These are phyloP conservation scores for Brachynemurus nebulosus DNA, from an alignment of 2,888 invertebrate genomes.

Conservation along the genomic window DNA sequence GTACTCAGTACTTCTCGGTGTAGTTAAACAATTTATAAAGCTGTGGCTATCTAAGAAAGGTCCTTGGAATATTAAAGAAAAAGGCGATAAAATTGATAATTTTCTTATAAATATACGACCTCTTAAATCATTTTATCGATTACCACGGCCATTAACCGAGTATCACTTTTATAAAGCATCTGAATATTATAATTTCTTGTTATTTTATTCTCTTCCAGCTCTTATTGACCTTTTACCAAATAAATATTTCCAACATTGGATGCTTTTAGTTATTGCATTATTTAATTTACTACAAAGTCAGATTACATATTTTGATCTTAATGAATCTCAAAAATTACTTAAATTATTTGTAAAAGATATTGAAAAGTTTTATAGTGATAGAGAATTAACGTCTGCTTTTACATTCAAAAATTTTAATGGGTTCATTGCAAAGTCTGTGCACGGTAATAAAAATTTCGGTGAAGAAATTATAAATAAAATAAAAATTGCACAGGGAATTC, in stretches of 20 bases:
- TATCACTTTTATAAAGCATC: conserved; percentile 17
- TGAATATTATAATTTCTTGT: conserved; percentile 15
- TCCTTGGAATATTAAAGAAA: conserved; percentile 15
- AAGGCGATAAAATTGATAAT: conserved; percentile 11
- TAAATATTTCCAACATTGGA: conserved; percentile 18
- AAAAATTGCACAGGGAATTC: conserved; percentile 15
- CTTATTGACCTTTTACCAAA: conserved; percentile 14
- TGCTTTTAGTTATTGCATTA: conserved; percentile 15
- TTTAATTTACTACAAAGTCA: conserved; percentile 15
- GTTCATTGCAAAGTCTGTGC: conserved; percentile 15
- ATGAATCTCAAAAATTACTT: conserved; percentile 13
- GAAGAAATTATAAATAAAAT: conserved; percentile 17
- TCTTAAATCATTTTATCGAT: conserved; percentile 16
- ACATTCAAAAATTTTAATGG: conserved; percentile 19
- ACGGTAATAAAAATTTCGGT: conserved; percentile 16
- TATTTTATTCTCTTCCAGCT: conserved; percentile 18
- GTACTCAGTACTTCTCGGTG: conserved; percentile 17
- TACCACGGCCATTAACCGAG: conserved; percentile 12
- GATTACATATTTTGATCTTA: conserved; percentile 9
- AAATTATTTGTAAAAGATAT: conserved; percentile 17
- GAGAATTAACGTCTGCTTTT: conserved; percentile 17
- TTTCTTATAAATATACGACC: conserved; percentile 13
- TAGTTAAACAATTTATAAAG: conserved; percentile 11
- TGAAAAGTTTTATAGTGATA: conserved; percentile 13
- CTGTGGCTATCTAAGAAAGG: conserved; percentile 10